Conservation (phyloP, 2,888 invertebrate species). For the Trachelus stipa region DNA sequence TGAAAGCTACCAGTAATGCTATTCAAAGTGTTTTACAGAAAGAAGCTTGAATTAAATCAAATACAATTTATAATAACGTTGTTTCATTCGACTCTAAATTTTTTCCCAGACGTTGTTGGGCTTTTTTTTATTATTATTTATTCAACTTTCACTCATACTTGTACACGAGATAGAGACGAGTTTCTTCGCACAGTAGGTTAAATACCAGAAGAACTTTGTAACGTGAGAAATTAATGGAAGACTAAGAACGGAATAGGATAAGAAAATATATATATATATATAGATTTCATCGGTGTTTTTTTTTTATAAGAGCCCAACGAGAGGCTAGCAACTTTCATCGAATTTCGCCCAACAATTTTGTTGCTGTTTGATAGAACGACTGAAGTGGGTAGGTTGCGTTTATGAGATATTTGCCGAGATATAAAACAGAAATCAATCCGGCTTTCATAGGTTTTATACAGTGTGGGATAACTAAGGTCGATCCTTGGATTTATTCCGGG, state of each 20-base stretch:
- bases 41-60: background rate
- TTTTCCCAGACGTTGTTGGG: background rate
- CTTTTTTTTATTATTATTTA: no score
- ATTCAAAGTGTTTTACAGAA: background rate
- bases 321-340: background rate
- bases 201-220: background rate
- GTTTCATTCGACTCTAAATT: background rate
- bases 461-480: background rate
- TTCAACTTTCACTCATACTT: background rate
- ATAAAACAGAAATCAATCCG: conserved; percentile 27
- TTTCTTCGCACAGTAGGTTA: background rate
- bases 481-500: background rate
- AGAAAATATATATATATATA: background rate
- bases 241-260: background rate
- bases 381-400: conserved; percentile 8
- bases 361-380: background rate
- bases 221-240: background rate
- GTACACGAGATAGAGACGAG: background rate
- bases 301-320: background rate
- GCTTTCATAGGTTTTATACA: background rate
- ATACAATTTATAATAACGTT: background rate
- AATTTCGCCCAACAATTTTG: background rate
- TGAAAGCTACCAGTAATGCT: background rate
- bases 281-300: background rate
- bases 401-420: conserved; percentile 29